Evolutionary conservation across 2,113 vertebrate genomes (phyloP), one percentile per base, ranked within the genome.

Genomic region (Osmerus mordax): DNA sequence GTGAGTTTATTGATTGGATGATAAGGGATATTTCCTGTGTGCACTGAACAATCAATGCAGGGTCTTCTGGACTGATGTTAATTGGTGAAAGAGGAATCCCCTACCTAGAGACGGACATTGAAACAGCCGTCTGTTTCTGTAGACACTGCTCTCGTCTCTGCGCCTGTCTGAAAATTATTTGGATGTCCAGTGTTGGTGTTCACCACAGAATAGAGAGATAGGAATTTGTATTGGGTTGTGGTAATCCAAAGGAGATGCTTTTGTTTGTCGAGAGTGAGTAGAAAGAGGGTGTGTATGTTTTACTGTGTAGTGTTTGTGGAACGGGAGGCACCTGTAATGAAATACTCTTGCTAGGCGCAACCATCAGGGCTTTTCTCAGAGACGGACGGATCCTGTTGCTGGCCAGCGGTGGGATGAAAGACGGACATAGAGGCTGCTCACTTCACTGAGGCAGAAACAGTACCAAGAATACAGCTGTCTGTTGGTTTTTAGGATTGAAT

Each of bases 311-410:
- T 36, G 7, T 36, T 47, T 47, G 41, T 47, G 41, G 41, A 47
- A 47, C 41, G 9, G 41, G 41, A 12, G 41, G 41, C 41, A 47
- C 41, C 41, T 47, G 41, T 47, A 47, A 11, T 47, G 41, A 47
- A 47, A 9, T 47, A 12, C 41, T 47, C 41, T 47, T 11, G 41
- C 41, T 47, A 47, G 41, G 6, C 36, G 36, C 36, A 41, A 41
- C 32, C 62, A 75, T 78, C 52, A 82, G 76, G 69, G 53, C 16
- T 69, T 70, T 82, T 76, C 79, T 56, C 72, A 71, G 19, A 68
- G 32, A 71, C 25, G 51, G 32, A 19, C 41, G 2, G 9, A 47
- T 47, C 41, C 41, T 47, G 41, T 47, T 58, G 9, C n/a, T 16
- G 62, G 19, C 67, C 62, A 28, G 14, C 56, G 7, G 59, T 65